phyloP scores from a whole-genome alignment of 2,113 vertebrate species.

The Epinephelus moara region DNA sequence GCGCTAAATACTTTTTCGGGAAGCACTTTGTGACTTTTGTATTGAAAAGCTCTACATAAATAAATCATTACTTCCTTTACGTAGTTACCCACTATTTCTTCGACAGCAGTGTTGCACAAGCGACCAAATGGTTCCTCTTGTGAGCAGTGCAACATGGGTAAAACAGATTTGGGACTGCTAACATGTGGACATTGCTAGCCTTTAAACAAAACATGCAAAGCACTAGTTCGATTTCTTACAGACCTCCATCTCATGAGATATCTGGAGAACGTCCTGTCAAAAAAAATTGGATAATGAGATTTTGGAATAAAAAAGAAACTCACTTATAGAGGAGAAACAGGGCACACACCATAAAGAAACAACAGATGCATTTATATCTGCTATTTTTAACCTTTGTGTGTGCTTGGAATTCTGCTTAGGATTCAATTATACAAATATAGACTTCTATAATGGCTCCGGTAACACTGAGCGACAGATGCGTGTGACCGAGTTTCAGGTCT shows the following conservation, averaged over 20 bases:
- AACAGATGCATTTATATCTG: neutral
- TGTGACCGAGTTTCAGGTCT: constrained; percentile 39
- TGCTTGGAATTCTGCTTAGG: constrained; percentile 7
- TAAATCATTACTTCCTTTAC: neutral
- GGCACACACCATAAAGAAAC: no score
- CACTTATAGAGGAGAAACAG: neutral
- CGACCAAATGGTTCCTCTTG: neutral
- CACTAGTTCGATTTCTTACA: neutral
- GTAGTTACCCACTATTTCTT: neutral
- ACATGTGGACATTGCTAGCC: neutral
- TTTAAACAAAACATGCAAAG: constrained; percentile 23
- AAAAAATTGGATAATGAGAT: neutral
- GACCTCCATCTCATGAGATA: neutral
- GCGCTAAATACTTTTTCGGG: neutral
- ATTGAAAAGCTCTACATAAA: neutral
- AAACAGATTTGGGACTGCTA: constrained; percentile 8
- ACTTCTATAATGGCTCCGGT: constrained; percentile 8
- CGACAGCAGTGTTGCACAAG: neutral
- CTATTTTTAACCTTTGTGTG: no score
- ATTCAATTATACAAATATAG: neutral
- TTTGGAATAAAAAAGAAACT: neutral
- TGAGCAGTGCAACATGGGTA: neutral
- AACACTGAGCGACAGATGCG: constrained; percentile 8
- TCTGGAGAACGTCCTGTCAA: neutral
- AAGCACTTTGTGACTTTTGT: neutral